phyloP scores from a whole-genome alignment of 2,888 invertebrate species.

The Caenorhabditis sp. region DNA sequence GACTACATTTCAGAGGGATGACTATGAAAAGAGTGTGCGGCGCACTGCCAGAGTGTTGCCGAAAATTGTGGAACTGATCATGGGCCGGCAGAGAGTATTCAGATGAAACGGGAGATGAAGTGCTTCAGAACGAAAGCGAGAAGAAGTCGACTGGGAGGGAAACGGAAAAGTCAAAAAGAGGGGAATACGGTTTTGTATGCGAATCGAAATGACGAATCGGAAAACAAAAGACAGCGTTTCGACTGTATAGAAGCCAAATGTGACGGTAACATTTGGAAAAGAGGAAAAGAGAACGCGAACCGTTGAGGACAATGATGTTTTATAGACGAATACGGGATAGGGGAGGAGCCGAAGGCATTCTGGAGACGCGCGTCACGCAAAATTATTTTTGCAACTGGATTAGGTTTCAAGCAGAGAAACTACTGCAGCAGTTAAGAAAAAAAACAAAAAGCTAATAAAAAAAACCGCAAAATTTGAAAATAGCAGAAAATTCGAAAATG shows the following conservation, averaged over 20 bases:
- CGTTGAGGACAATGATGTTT: constrained; percentile 12
- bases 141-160: neutral
- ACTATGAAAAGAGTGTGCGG: constrained; percentile 7
- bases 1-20: constrained; percentile 33
- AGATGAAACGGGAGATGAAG: neutral
- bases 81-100: constrained; percentile 1
- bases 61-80: neutral
- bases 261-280: constrained; percentile 9
- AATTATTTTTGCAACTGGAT: neutral
- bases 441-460: neutral
- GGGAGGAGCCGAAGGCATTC: constrained; percentile 1
- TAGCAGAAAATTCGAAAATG: too few species aligned
- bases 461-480: neutral
- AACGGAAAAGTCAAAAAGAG: constrained; percentile 20
- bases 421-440: too few species aligned
- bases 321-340: neutral
- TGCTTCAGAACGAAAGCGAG: neutral
- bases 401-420: too few species aligned
- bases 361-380: constrained; percentile 8
- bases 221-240: constrained; percentile 50
- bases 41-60: constrained; percentile 10
- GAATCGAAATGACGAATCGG: constrained; percentile 54
- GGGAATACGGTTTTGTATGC: constrained; percentile 39
- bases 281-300: neutral
- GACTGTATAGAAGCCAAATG: constrained; percentile 24